Base-by-base conservation (phyloP, 2,888 invertebrate genomes). In the Coenonympha arcania region DNA sequence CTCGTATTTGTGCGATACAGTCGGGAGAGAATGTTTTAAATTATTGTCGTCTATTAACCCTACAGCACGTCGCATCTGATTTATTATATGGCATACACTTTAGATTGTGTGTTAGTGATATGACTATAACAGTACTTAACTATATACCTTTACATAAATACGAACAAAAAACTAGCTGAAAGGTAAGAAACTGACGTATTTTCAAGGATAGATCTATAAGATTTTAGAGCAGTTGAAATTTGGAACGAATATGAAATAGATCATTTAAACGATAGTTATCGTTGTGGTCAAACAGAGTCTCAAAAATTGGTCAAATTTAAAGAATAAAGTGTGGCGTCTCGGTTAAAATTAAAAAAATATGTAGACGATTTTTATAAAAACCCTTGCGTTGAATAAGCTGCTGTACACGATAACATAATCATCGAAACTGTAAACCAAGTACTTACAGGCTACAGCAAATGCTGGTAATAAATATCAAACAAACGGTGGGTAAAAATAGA, bases 401-500 rank as follows among this genome's bases (percentile, higher is more conserved):
- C 58, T 64, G 70, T n/a, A n/a, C n/a, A 68, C 70, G 69, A 74
- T 75, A 68, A 70, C 66, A 73, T 71, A 73, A 79, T 75, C 66
- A 59, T 51, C 63, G 61, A 61, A 62, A 67, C 65, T 65, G 68
- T 67, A 69, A 71, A 69, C 68, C 63, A 63, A 60, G 61, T 63
- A 66, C 60, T 60, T 16, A 62, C 63, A 61, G 59, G 63, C 59
- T 16, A 62, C 63, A 61, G 59, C 64, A 63, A 59, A 59, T 62
- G 57, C 58, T 63, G 62, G 66, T 71, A 78, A 75, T 79, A 80
- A 82, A 79, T 76, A 82, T 78, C 76, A 78, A 77, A 81, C 78
- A 82, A 78, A 71, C 73, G 69, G 56, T 62, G 67, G 53, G 70
- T 79, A 82, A 80, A 84, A 84, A 86, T 86, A 86, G 85, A 71